phyloP scores from a whole-genome alignment of 2,888 invertebrate species.

The Eristalis pertinax region DNA sequence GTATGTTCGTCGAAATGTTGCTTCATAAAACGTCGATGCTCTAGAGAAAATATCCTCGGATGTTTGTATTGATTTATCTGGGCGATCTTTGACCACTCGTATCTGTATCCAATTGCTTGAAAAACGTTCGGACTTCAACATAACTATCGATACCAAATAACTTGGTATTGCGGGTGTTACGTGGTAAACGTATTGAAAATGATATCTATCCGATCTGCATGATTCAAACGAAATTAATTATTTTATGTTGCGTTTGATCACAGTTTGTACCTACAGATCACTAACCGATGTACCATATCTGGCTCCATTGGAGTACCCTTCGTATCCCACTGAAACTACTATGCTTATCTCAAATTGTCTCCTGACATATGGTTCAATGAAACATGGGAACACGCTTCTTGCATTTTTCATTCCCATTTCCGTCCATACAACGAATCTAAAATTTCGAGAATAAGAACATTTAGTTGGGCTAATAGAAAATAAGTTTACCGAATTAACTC shows the following conservation, averaged over 20 bases:
- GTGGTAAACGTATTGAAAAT: slow-evolving; percentile 57
- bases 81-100: no score
- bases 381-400: slow-evolving; percentile 86
- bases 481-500: neutral
- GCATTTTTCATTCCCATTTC: slow-evolving; percentile 85
- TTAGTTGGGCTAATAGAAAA: neutral
- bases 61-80: neutral
- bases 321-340: slow-evolving; percentile 77
- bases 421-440: slow-evolving; percentile 82
- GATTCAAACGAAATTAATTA: neutral
- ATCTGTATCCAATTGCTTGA: no score
- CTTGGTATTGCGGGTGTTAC: neutral
- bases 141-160: neutral
- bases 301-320: neutral
- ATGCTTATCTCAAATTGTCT: slow-evolving; percentile 84
- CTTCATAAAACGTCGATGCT: neutral
- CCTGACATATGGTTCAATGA: slow-evolving; percentile 86
- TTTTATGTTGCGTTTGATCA: neutral
- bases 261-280: neutral
- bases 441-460: no score
- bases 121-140: neutral
- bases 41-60: neutral
- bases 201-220: slow-evolving; percentile 64
- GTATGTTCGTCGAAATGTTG: neutral
- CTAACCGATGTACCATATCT: no score